Percentiles rank a stretch among this genome's conserved stretches.
phyloP scores from a whole-genome alignment of 2,113 vertebrate species.

The Pampusana beccarii region DNA sequence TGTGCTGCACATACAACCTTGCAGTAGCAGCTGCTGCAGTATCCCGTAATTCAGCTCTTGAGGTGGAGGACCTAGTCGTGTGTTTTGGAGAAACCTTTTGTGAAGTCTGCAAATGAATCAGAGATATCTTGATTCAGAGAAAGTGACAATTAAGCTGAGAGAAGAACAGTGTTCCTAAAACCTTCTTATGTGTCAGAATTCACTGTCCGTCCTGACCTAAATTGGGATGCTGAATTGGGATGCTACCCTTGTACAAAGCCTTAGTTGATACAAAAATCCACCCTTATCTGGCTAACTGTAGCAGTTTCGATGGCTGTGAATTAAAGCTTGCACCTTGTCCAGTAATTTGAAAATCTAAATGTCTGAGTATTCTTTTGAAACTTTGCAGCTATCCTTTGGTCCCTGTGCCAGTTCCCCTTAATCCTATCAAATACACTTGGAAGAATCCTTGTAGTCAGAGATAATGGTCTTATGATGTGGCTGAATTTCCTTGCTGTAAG shows the following conservation, averaged over 20 bases:
- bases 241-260: neutral
- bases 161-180: neutral
- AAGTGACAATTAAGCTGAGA: neutral
- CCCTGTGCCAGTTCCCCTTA: neutral
- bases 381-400: neutral
- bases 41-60: neutral
- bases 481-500: neutral
- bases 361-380: neutral
- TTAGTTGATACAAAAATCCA: neutral
- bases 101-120: neutral
- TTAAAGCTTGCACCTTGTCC: neutral
- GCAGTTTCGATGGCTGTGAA: neutral
- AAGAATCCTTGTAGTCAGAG: conserved; percentile 18
- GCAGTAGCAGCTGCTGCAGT: neutral
- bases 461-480: neutral
- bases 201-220: neutral
- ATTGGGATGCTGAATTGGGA: neutral
- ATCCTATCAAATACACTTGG: neutral
- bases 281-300: neutral
- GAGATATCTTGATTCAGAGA: neutral
- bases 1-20: neutral
- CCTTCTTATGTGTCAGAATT: neutral
- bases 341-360: neutral
- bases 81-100: neutral
- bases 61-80: neutral